Evolutionary conservation across 2,888 invertebrate genomes (phyloP), one percentile per base, ranked within the genome.

Genomic region (Opisthograptis luteolata): DNA sequence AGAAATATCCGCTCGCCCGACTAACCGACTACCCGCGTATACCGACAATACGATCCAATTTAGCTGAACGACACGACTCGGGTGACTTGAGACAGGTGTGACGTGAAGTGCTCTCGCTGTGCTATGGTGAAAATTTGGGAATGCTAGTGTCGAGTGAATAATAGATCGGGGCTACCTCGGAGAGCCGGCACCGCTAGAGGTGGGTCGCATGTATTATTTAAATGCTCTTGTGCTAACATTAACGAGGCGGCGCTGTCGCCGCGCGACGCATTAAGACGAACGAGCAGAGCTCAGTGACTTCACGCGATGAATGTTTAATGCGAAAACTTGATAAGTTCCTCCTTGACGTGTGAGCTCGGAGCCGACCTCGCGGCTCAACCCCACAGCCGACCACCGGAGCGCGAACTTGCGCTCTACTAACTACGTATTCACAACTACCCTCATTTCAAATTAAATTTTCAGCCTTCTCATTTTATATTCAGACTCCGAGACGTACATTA

Each of bases 151-250:
- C 58, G 49, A 68, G 76, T 80, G 81, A 76, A 72, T 79, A 62
- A 72, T 72, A 70, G 58, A 73, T 67, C 70, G 70, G 58, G 72
- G 76, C 73, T 70, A 68, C 71, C 70, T 68, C 69, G 61, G 73
- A 71, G 70, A 72, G 77, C 80, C 73, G 77, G 73, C 81, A 76
- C 79, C 78, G 82, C 75, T 74, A 68, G 70, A 82, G 84, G 85
- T 84, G 60, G 66, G 76, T 74, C 45, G 25, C 62, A 62, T 70
- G 55, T 62, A 66, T 64, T 69, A 68, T 76, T 72, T 60, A 69
- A 50, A 27, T 55, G 61, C 48, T 48, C 54, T 25, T 42, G 54
- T 51, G 56, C 28, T 27, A 28, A 14, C 58, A 43, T 46, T 50
- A 45, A 41, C 41, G 47, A 44, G 45, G n/a, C 28, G 22, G 12